Evolutionary conservation across 1,140 invertebrate species (phyloP).

Genomic region (Acromyrmex echinatior): DNA sequence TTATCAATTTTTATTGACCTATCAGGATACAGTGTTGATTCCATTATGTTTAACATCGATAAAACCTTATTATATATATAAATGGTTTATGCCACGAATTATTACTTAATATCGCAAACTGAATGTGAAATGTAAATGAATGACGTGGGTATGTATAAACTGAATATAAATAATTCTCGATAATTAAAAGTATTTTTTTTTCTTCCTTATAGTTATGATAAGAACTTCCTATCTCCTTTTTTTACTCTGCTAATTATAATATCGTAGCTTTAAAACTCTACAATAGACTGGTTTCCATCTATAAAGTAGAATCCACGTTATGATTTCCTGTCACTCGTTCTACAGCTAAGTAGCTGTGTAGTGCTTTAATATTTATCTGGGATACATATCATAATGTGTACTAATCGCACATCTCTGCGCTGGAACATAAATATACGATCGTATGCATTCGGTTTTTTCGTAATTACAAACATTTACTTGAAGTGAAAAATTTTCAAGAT

Average conservation of each 20-base stretch:
- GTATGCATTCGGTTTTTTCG: neutral
- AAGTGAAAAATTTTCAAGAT: neutral
- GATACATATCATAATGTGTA: slow-evolving; percentile 28
- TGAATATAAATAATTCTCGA: neutral
- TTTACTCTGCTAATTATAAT: no score
- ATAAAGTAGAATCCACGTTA: no score
- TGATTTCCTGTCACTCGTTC: slow-evolving; percentile 1
- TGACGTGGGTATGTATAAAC: neutral
- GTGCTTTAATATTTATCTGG: slow-evolving; percentile 17
- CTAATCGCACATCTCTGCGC: neutral
- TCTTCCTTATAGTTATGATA: neutral
- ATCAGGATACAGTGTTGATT: neutral
- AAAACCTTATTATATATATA: neutral
- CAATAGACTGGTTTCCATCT: neutral
- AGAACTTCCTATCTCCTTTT: neutral
- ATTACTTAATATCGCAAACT: neutral
- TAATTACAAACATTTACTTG: slow-evolving; percentile 20
- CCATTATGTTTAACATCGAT: neutral
- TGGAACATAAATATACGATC: slow-evolving; percentile 1
- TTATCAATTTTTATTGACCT: neutral
- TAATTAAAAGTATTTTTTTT: neutral
- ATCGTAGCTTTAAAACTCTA: neutral
- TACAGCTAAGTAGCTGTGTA: neutral
- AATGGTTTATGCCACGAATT: neutral
- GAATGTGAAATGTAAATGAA: neutral